These are phyloP conservation scores for Syngnathoides biaculeatus DNA, from an alignment of 2,113 vertebrate species.

Conservation along the genomic window DNA sequence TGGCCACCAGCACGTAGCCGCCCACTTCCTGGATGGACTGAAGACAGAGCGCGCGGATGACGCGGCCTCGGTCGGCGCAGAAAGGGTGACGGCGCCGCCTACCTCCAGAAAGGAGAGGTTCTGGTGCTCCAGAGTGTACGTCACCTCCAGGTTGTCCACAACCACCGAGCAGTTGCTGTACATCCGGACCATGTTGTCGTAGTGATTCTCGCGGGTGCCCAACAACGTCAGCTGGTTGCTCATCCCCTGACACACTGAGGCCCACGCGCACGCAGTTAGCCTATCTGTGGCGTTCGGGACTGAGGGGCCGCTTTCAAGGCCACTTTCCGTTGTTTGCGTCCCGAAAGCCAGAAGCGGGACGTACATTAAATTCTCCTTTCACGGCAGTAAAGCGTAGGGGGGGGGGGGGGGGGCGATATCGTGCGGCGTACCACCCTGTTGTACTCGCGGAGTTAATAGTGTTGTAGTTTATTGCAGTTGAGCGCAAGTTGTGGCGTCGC, in stretches of 20 bases:
- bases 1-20: constrained; percentile 87
- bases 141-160: constrained; percentile 91
- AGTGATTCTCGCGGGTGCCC: constrained; percentile 80
- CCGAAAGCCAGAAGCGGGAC: too few relatives aligned
- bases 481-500: too few relatives aligned
- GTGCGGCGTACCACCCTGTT: not conserved
- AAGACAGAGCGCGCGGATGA: not conserved
- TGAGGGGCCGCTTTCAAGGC: too few relatives aligned
- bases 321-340: too few relatives aligned
- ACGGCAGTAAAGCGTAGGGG: too few relatives aligned
- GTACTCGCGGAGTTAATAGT: not conserved
- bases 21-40: constrained; percentile 90
- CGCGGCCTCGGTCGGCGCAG: too few relatives aligned
- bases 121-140: constrained; percentile 76
- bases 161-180: constrained; percentile 88
- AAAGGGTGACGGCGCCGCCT: not conserved
- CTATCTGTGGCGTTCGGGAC: too few relatives aligned
- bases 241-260: constrained; percentile 86
- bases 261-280: not conserved
- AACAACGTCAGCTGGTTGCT: constrained; percentile 83
- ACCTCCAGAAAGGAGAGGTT: constrained; percentile 89
- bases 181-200: constrained; percentile 80
- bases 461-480: too few relatives aligned
- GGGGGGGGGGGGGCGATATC: too few relatives aligned
- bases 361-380: too few relatives aligned